Evolutionary conservation across 2,797 vertebrate species (phyloP).

Genomic region (Pelochelys cantorii): DNA sequence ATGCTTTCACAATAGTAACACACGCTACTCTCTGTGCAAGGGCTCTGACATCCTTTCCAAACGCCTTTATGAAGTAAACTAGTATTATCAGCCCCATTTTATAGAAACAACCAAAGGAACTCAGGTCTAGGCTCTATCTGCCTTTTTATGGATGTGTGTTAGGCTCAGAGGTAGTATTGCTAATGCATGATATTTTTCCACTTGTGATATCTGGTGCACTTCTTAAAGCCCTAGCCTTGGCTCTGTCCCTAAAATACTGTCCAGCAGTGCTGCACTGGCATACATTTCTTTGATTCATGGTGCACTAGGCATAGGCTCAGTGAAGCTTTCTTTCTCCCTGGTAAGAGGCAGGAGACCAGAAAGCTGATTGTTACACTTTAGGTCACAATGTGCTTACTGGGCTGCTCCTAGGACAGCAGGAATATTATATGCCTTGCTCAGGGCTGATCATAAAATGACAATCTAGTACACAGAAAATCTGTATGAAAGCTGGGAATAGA

Average conservation of each 20-base stretch:
- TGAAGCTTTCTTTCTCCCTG: not conserved
- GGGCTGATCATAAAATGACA: not conserved
- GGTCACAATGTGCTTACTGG: not conserved
- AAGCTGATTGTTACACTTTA: not conserved
- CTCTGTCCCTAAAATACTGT: not conserved
- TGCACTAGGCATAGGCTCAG: not conserved
- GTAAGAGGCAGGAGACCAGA: not conserved
- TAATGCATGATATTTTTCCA: not conserved
- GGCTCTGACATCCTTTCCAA: not conserved
- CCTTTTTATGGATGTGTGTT: not conserved
- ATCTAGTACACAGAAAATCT: not conserved
- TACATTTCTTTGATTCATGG: not conserved
- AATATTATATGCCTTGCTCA: not conserved
- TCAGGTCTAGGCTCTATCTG: not conserved
- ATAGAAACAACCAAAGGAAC: not conserved
- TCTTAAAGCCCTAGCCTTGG: not conserved
- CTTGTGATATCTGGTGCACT: not conserved
- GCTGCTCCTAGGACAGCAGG: not conserved
- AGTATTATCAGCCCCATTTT: not conserved
- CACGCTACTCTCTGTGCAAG: not conserved
- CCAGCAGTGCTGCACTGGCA: not conserved
- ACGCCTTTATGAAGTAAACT: not conserved
- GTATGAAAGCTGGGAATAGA: not conserved
- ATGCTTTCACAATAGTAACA: not conserved
- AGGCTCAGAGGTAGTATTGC: not conserved